Percentiles rank a stretch among this genome's conserved stretches.
Conservation (phyloP, 2,888 invertebrate genomes). For the Orthosia gracilis region DNA sequence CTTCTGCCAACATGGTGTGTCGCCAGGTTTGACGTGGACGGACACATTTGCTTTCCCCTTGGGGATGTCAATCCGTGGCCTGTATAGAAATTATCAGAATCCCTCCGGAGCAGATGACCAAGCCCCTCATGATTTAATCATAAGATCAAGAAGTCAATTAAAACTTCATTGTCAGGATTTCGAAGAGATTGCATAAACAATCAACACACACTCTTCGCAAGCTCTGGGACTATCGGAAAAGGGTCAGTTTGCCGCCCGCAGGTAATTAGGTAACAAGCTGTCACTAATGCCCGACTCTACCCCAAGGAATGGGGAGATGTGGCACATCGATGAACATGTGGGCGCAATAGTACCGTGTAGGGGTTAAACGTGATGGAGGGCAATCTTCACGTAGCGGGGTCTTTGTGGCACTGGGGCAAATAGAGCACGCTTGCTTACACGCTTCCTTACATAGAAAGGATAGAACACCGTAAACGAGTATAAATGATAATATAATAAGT, state of each 20-base stretch:
- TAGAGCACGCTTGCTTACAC: slow-evolving; percentile 6
- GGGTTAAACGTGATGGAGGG: slow-evolving; percentile 57
- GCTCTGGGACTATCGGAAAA: slow-evolving; percentile 34
- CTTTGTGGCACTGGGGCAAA: slow-evolving; percentile 21
- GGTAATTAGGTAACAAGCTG: slow-evolving; percentile 65
- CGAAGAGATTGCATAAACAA: slow-evolving; percentile 11
- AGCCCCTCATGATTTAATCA: background rate
- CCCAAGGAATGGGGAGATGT: slow-evolving; percentile 61
- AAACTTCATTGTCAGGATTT: slow-evolving; percentile 6
- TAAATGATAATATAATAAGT: background rate
- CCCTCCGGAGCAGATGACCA: too few species aligned
- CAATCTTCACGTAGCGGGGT: slow-evolving; percentile 37
- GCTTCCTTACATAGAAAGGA: too few species aligned
- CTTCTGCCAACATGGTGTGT: too few species aligned
- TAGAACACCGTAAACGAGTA: background rate
- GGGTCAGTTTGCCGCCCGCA: slow-evolving; percentile 51
- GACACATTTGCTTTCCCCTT: too few species aligned
- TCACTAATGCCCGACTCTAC: slow-evolving; percentile 62
- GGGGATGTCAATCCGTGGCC: too few species aligned
- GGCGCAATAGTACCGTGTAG: slow-evolving; percentile 40
- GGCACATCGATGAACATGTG: slow-evolving; percentile 30
- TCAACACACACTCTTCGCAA: slow-evolving; percentile 32
- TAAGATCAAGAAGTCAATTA: background rate
- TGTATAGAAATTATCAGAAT: too few species aligned
- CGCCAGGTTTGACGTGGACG: too few species aligned